Conservation (phyloP, 2,113 vertebrate species). For the Crypturellus undulatus region DNA sequence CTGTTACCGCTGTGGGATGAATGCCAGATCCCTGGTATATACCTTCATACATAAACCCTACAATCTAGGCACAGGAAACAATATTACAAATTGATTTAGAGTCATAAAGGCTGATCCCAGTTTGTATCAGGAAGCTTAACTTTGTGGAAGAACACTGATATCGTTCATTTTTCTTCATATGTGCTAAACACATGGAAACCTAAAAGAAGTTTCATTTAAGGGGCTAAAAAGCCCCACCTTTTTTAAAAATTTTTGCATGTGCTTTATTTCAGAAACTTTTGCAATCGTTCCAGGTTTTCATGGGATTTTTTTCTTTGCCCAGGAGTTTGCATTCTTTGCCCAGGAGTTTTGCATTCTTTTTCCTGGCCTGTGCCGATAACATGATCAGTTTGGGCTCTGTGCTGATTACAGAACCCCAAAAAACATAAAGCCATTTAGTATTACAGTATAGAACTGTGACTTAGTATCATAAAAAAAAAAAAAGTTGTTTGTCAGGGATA, state of each 20-base stretch:
- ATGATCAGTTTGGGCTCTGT: neutral
- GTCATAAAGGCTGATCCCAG: neutral
- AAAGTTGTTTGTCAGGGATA: neutral
- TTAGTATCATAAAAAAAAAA: neutral
- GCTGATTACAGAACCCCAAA: neutral
- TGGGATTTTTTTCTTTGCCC: neutral
- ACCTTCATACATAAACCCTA: neutral
- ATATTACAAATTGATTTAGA: neutral
- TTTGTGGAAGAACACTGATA: neutral
- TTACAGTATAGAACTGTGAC: no score
- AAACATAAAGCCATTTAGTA: no score
- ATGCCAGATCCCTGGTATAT: neutral
- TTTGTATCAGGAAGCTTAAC: neutral
- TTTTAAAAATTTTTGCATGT: neutral
- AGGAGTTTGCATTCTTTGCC: neutral
- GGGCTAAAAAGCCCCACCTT: neutral
- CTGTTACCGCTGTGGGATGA: neutral
- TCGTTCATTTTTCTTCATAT: neutral
- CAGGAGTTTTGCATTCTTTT: neutral
- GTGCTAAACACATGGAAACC: neutral
- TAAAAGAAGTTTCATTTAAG: neutral
- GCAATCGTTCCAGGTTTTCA: neutral
- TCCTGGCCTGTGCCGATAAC: neutral
- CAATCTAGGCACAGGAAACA: accelerated
- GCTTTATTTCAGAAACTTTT: neutral